Evolutionary conservation across 1,140 invertebrate genomes (phyloP).

Genomic region (Drosophila tropicalis): DNA sequence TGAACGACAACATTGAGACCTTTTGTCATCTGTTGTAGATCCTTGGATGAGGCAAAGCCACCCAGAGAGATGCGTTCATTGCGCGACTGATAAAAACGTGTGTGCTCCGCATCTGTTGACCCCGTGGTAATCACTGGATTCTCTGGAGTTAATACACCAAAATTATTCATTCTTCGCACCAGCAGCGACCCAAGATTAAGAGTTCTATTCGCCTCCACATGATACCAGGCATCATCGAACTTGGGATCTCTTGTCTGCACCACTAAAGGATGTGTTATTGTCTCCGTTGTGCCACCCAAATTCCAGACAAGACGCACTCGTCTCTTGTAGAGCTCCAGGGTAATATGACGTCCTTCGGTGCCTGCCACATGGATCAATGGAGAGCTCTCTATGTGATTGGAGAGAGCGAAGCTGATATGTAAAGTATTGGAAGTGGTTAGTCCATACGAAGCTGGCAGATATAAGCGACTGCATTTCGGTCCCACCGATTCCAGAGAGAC

Average conservation of each 20-base stretch:
- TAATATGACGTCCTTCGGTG: constrained; percentile 88
- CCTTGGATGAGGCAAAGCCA: constrained; percentile 83
- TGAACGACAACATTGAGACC: constrained; percentile 91
- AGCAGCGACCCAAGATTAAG: constrained; percentile 72
- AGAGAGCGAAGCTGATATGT: constrained; percentile 87
- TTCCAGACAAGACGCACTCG: constrained; percentile 91
- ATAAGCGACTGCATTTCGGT: constrained; percentile 90
- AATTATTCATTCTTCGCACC: constrained; percentile 80
- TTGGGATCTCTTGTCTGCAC: constrained; percentile 85
- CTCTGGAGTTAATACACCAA: constrained; percentile 54
- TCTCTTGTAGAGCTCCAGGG: constrained; percentile 90
- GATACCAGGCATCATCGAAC: constrained; percentile 89
- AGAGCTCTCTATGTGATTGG: constrained; percentile 82
- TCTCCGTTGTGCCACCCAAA: constrained; percentile 87
- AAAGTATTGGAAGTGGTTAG: constrained; percentile 89
- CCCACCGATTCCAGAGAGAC: constrained; percentile 88
- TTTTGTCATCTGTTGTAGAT: constrained; percentile 75
- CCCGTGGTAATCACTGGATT: constrained; percentile 54
- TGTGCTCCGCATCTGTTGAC: constrained; percentile 70
- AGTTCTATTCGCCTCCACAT: constrained; percentile 87
- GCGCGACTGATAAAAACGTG: constrained; percentile 73
- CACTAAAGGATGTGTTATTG: constrained; percentile 87
- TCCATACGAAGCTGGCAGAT: constrained; percentile 86
- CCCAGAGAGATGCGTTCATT: constrained; percentile 86
- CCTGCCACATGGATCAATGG: constrained; percentile 84